These are phyloP conservation scores for Teleopsis dalmanni DNA, from an alignment of 1,140 invertebrate genomes.

Conservation along the genomic window DNA sequence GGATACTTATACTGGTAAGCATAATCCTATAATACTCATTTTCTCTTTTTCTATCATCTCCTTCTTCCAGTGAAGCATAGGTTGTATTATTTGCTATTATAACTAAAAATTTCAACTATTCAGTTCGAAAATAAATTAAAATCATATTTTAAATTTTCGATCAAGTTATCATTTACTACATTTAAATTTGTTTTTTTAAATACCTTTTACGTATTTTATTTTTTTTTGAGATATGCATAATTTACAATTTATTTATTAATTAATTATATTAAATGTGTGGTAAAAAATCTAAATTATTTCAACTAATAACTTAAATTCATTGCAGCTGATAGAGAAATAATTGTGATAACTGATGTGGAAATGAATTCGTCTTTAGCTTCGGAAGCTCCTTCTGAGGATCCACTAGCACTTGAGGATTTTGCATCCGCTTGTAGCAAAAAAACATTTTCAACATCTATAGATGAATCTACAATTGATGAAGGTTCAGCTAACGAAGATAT, in stretches of 20 bases:
- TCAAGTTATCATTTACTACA: not conserved
- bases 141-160: not conserved
- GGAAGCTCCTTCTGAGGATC: conserved; percentile 33
- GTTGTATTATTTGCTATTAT: not conserved
- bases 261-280: not conserved
- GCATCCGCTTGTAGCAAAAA: conserved; percentile 8
- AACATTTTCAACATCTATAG: not conserved
- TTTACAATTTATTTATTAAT: not conserved
- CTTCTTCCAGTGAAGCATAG: not conserved
- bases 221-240: not conserved
- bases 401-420: conserved; percentile 33
- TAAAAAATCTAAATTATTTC: not conserved
- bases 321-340: conserved; percentile 27
- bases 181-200: not conserved
- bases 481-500: conserved; percentile 10
- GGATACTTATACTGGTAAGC: conserved; percentile 7
- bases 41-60: too few relatives aligned
- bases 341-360: conserved; percentile 29
- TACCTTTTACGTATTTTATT: not conserved
- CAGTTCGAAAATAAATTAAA: not conserved
- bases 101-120: not conserved
- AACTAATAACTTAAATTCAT: not conserved
- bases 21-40: not conserved
- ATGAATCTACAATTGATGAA: conserved; percentile 22
- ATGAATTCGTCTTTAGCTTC: conserved; percentile 30